A percentile compares a stretch with the other conserved stretches of the same genome.
These are phyloP conservation scores for Vireo altiloquus DNA, from an alignment of 2,113 vertebrate genomes.

Conservation along the genomic window DNA sequence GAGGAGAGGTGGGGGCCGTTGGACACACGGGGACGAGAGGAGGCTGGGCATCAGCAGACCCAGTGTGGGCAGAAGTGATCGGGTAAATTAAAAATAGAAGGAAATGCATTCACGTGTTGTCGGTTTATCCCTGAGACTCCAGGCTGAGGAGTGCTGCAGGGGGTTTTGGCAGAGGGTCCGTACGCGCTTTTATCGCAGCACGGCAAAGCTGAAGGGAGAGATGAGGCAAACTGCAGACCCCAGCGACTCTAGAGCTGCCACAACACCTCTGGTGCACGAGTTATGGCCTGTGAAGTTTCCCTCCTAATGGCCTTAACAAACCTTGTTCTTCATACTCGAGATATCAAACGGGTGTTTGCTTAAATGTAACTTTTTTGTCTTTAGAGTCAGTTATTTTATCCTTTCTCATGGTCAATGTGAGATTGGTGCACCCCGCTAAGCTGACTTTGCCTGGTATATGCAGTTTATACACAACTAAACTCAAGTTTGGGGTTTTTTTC, in stretches of 20 bases:
- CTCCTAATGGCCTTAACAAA: slow-evolving; percentile 55
- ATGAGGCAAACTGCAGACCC: neutral
- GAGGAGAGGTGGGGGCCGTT: neutral
- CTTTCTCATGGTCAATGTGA: neutral
- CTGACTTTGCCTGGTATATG: neutral
- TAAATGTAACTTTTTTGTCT: neutral
- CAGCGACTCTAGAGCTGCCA: neutral
- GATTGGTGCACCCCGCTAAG: neutral
- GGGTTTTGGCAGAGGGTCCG: neutral
- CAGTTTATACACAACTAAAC: neutral
- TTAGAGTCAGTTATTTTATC: neutral
- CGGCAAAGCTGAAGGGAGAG: neutral
- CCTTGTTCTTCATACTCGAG: neutral
- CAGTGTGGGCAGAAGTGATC: rapidly evolving
- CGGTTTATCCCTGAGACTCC: rapidly evolving
- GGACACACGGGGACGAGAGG: neutral
- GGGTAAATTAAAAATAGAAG: rapidly evolving
- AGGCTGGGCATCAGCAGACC: neutral
- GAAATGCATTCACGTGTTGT: rapidly evolving
- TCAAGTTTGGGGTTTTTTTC: neutral
- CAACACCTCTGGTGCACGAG: neutral
- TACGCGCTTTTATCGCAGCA: rapidly evolving
- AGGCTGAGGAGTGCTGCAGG: neutral
- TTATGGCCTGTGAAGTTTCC: neutral
- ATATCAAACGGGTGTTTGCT: neutral